Conservation (phyloP, 2,797 vertebrate species). For the Ara ararauna region DNA sequence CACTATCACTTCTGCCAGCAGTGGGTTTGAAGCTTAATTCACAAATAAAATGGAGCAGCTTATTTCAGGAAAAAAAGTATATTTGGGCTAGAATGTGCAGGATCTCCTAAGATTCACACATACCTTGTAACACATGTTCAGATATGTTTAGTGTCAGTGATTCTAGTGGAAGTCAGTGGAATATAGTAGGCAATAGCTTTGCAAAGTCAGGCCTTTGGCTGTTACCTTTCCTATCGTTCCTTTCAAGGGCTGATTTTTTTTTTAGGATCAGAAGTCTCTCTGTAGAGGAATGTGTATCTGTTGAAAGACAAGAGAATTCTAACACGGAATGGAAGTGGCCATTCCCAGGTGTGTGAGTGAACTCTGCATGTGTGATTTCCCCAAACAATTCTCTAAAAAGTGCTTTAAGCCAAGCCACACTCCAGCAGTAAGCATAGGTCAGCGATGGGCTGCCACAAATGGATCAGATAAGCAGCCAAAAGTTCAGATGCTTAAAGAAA, state of each 20-base stretch:
- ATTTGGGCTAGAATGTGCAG: neutral
- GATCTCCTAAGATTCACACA: neutral
- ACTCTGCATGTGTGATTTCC: neutral
- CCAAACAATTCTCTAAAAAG: neutral
- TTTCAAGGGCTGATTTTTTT: neutral
- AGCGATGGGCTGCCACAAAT: slow-evolving; percentile 31
- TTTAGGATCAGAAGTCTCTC: neutral
- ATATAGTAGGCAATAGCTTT: neutral
- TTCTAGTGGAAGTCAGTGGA: neutral
- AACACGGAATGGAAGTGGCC: neutral
- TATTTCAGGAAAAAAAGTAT: neutral
- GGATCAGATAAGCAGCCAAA: slow-evolving; percentile 56
- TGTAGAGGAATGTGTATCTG: neutral
- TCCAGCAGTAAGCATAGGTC: slow-evolving; percentile 36
- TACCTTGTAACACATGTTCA: neutral
- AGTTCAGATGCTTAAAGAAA: slow-evolving; percentile 56
- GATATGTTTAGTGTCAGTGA: neutral
- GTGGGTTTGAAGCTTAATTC: slow-evolving; percentile 15
- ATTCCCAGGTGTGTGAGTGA: neutral
- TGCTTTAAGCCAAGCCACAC: slow-evolving; percentile 24
- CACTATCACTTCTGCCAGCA: slow-evolving; percentile 8
- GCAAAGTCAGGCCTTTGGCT: neutral
- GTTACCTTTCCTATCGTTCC: neutral
- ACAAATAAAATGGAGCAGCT: neutral
- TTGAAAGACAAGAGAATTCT: neutral